Evolutionary conservation across 1,140 invertebrate species (phyloP).

Genomic region (Archegozetes longisetosus): DNA sequence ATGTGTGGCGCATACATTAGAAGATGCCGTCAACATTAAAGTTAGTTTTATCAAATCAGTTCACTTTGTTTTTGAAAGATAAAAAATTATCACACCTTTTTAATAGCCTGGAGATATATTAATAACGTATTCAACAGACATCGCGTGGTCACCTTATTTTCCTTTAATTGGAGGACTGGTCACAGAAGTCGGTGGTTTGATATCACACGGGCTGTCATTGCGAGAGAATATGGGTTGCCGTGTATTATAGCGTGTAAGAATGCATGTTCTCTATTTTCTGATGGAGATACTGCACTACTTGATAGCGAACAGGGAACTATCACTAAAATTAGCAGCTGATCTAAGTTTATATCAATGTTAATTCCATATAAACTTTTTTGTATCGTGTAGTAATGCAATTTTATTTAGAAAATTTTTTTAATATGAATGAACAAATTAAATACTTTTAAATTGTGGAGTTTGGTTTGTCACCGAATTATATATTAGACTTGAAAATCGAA

Average conservation of each 20-base stretch:
- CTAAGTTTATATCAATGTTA: too few relatives aligned
- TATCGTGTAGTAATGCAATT: too few relatives aligned
- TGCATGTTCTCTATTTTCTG: background rate
- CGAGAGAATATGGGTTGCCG: constrained; percentile 65
- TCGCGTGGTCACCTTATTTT: constrained; percentile 78
- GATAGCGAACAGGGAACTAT: background rate
- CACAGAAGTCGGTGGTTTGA: constrained; percentile 64
- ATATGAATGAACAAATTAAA: too few relatives aligned
- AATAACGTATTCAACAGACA: constrained; percentile 59
- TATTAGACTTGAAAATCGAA: too few relatives aligned
- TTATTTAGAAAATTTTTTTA: too few relatives aligned
- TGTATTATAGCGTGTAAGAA: constrained; percentile 43
- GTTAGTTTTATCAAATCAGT: too few relatives aligned
- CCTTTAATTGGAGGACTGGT: constrained; percentile 58
- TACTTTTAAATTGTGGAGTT: too few relatives aligned
- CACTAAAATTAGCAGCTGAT: too few relatives aligned
- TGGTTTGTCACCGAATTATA: too few relatives aligned
- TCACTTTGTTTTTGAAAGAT: too few relatives aligned
- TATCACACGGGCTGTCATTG: constrained; percentile 71
- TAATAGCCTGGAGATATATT: constrained; percentile 50
- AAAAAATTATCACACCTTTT: too few relatives aligned
- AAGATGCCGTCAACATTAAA: constrained; percentile 30
- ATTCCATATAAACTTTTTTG: too few relatives aligned
- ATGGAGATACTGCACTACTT: background rate
- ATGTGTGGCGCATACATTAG: constrained; percentile 40